Conservation (phyloP, 2,888 invertebrate species). For the Baronia brevicornis region DNA sequence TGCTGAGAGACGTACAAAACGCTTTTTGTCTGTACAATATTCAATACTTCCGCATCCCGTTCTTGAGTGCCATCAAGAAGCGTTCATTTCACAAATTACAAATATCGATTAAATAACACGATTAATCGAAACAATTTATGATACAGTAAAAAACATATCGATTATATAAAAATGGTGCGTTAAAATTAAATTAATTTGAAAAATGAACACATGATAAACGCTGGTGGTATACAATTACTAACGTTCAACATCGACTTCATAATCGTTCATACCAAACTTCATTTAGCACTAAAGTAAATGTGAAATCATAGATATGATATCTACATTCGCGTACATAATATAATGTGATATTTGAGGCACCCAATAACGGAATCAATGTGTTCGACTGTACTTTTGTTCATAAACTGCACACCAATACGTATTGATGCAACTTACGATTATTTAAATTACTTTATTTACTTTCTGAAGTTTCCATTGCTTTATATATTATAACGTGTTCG, state of each 20-base stretch:
- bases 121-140: conserved; percentile 8
- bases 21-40: conserved; percentile 44
- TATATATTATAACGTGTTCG: conserved; percentile 23
- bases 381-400: conserved; percentile 51
- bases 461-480: conserved; percentile 23
- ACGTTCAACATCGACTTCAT: conserved; percentile 2
- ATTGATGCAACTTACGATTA: conserved; percentile 43
- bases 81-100: conserved; percentile 15
- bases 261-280: neutral
- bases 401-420: conserved; percentile 34
- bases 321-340: conserved; percentile 20
- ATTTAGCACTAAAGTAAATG: conserved; percentile 10
- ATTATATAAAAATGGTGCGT: conserved; percentile 14
- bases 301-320: conserved; percentile 4
- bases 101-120: conserved; percentile 6
- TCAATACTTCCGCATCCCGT: conserved; percentile 12
- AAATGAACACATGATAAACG: conserved; percentile 21
- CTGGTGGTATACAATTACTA: conserved; percentile 14
- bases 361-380: conserved; percentile 13
- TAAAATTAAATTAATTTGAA: conserved; percentile 20
- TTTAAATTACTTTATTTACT: conserved; percentile 32
- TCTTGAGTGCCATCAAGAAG: conserved; percentile 14
- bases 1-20: conserved; percentile 45
- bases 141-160: conserved; percentile 13
- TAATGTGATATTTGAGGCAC: conserved; percentile 8